These are phyloP conservation scores for Synanthedon andrenaeformis DNA, from an alignment of 2,888 invertebrate species.

Conservation along the genomic window DNA sequence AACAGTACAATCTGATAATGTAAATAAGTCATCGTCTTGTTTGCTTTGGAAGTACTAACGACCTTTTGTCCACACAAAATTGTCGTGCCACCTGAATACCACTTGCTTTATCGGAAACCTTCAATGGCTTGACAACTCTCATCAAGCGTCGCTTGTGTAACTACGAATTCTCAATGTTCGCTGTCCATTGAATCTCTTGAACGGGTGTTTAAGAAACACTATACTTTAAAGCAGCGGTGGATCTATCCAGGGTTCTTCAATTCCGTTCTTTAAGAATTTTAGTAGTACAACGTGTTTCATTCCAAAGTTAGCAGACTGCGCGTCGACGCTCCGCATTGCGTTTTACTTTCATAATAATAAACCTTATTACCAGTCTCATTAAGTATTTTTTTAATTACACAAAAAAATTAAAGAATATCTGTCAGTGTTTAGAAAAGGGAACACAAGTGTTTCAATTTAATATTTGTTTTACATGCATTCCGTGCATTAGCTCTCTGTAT, in stretches of 20 bases:
- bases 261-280: too few relatives aligned
- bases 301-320: slow-evolving; percentile 28
- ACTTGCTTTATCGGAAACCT: slow-evolving; percentile 16
- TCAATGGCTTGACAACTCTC: slow-evolving; percentile 11
- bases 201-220: too few relatives aligned
- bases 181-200: slow-evolving; percentile 11
- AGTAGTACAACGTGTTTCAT: slow-evolving; percentile 8
- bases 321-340: slow-evolving; percentile 23
- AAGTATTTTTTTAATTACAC: too few relatives aligned
- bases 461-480: slow-evolving; percentile 15
- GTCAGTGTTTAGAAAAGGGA: slow-evolving; percentile 13
- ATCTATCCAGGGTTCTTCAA: too few relatives aligned
- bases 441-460: slow-evolving; percentile 1
- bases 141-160: slow-evolving; percentile 2
- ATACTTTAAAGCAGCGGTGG: too few relatives aligned
- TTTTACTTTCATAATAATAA: not conserved
- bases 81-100: not conserved
- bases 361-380: too few relatives aligned
- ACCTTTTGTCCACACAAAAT: not conserved
- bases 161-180: slow-evolving; percentile 12
- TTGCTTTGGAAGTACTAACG: not conserved
- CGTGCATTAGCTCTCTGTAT: slow-evolving; percentile 7
- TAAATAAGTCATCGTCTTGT: not conserved
- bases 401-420: slow-evolving; percentile 9
- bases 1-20: too few relatives aligned